Evolutionary conservation across 2,797 vertebrate genomes (phyloP), one percentile per base, ranked within the genome.

Genomic region (Apogon hyalosoma): DNA sequence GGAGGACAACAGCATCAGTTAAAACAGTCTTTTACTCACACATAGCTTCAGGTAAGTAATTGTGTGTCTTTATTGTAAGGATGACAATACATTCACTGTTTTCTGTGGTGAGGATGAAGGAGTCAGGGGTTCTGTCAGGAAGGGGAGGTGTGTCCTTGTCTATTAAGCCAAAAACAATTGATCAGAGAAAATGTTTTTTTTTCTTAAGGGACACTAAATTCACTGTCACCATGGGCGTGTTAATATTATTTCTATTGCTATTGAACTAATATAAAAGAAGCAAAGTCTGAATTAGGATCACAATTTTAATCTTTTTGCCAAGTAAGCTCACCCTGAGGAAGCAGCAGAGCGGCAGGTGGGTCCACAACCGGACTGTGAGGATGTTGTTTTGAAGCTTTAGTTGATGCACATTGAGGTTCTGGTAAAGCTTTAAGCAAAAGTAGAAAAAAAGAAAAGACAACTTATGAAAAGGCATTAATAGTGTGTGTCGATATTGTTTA

Each of bases 71-170:
- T 55, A 43, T 7, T 24, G 9, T 4, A 7, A 33, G 16, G 15
- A 28, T 9, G 11, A 16, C 2, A 31, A 43, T 19, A 0, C 2
- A 67, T 81, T 87, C 45, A 88, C 87, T 12, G 2, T 68, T 24
- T 1, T 67, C 59, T 39, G 60, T 38, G 47, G 39, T 48, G 28
- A 80, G 4, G 33, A 73, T 13, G 51, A 86, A 84, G 11, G 87
- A 82, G 12, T 80, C 83, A 3, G 78, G 69, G n/a, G 77, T 82
- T 71, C 75, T 76, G 41, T 80, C 86, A 56, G 86, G 82, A 42
- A 82, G 75, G 0, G 83, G 66, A 4, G 75, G 84, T 14, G 45
- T 83, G n/a, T 69, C 33, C 45, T 65, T 46, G 9, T 19, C 88
- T 87, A 65, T 65, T 72, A 15, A 54, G 36, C 7, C 31, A 39